phyloP scores from a whole-genome alignment of 2,888 invertebrate genomes.

The Apomyelois bistriatella region DNA sequence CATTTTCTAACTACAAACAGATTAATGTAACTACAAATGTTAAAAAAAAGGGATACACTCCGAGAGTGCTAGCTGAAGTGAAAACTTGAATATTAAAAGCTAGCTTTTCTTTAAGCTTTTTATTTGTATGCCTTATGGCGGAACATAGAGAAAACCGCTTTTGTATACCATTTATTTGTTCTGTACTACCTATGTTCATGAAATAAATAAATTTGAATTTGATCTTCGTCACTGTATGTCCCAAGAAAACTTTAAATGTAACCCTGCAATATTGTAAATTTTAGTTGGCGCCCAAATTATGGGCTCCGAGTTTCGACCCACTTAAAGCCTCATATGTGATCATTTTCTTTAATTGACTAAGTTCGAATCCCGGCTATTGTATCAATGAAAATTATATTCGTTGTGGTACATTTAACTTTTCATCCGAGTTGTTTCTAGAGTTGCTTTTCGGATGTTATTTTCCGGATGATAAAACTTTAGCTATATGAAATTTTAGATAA shows the following conservation, averaged over 20 bases:
- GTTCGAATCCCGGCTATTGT: not conserved
- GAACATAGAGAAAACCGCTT: no score
- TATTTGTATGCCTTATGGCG: no score
- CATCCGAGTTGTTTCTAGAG: not conserved
- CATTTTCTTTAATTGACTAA: not conserved
- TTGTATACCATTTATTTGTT: no score
- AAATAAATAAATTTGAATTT: no score
- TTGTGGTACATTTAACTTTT: not conserved
- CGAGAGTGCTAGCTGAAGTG: no score
- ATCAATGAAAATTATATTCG: not conserved
- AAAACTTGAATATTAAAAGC: no score
- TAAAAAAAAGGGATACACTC: no score
- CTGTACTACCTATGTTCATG: no score
- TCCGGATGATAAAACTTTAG: not conserved
- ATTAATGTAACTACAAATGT: no score
- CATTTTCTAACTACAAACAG: no score
- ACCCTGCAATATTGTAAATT: conserved; percentile 36
- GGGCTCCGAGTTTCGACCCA: conserved; percentile 15
- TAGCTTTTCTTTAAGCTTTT: no score
- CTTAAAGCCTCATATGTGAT: not conserved
- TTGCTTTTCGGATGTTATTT: not conserved
- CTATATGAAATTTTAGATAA: not conserved
- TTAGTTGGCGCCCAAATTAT: conserved; percentile 25
- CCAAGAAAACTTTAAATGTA: conserved; percentile 21
- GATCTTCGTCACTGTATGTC: conserved; percentile 18